These are phyloP conservation scores for Epinotia demarniana DNA, from an alignment of 2,888 invertebrate species.

Conservation along the genomic window DNA sequence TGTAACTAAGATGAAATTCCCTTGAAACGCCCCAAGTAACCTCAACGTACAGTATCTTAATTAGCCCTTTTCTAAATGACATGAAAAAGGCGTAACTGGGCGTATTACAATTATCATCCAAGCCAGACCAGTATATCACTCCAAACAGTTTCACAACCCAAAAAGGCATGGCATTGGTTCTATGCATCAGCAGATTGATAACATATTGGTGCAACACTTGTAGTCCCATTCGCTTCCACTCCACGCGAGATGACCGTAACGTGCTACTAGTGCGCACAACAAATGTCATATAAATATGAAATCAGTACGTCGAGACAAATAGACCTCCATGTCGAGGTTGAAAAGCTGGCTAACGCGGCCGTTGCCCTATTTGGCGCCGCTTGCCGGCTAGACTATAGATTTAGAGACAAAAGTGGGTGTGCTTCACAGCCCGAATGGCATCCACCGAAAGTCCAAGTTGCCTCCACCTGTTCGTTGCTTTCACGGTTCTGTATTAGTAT, in stretches of 20 bases:
- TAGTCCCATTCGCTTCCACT: not conserved
- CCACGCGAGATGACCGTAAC: not conserved
- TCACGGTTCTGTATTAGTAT: not conserved
- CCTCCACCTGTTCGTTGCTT: not conserved
- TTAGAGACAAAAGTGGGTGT: not conserved
- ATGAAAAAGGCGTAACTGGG: not conserved
- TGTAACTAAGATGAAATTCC: not conserved
- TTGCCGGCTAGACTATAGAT: not conserved
- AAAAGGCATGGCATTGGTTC: not conserved
- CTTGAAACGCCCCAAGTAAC: not conserved
- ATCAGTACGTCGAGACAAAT: constrained; percentile 1
- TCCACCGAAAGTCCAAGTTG: not conserved
- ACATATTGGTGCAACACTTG: not conserved
- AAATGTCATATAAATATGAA: not conserved
- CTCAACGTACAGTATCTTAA: not conserved
- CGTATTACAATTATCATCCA: not conserved
- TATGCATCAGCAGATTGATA: not conserved
- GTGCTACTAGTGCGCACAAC: not conserved
- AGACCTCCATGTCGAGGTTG: constrained; percentile 1
- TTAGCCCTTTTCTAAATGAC: not conserved
- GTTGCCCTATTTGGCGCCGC: constrained; percentile 4
- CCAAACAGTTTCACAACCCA: not conserved
- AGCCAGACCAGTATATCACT: not conserved
- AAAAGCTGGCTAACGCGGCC: not conserved
- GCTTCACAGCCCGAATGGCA: not conserved